Base-by-base conservation (phyloP, 2,113 vertebrate species). In the Urocynchramus pylzowi region DNA sequence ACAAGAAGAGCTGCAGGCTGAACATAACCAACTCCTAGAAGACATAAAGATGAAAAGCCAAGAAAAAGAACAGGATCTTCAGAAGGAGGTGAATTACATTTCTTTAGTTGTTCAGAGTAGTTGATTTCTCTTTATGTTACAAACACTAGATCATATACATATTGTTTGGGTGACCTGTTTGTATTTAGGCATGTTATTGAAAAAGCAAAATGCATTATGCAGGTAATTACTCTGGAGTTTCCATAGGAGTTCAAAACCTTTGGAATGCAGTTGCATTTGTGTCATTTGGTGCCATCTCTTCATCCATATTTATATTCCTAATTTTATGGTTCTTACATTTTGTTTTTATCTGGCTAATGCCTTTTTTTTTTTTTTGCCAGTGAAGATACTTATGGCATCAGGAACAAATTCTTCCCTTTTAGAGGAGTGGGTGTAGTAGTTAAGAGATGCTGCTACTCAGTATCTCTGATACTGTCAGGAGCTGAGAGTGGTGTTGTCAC, bases 11-110 rank as follows among this genome's bases (percentile, higher is more conserved):
- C 83, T 98, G 52, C 98, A 97, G 90, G 61, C 95, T 19, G 96
- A 98, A 39, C 96, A 92, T 73, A 81, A 82, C 12, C 94, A 92
- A 47, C 91, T 96, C 42, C 68, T 98, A 33, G 96, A 98, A 92
- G 98, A 96, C 6, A 16, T 73, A 37, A 97, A 96, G 71, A 35
- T 49, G 41, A 94, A 92, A 69, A 96, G 80, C 71, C 90, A 56
- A 60, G 96, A 98, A 81, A 98, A 97, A 61, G 98, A 98, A 35
- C 69, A 77, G 26, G 88, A 90, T 68, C 97, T 98, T 63, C 98
- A 98, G 71, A 89, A 97, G 23, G 97, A 99, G 98, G 99, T 99
- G 75, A 95, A 28, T 63, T 77, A 8, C 17, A 22, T 53, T 64
- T 81, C 16, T 88, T 65, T 6, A 63, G 31, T 33, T 50, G 26